A percentile compares a stretch with the other conserved stretches of the same genome.
Conservation (phyloP, 1,140 invertebrate species). For the Gonioctena quinquepunctata region DNA sequence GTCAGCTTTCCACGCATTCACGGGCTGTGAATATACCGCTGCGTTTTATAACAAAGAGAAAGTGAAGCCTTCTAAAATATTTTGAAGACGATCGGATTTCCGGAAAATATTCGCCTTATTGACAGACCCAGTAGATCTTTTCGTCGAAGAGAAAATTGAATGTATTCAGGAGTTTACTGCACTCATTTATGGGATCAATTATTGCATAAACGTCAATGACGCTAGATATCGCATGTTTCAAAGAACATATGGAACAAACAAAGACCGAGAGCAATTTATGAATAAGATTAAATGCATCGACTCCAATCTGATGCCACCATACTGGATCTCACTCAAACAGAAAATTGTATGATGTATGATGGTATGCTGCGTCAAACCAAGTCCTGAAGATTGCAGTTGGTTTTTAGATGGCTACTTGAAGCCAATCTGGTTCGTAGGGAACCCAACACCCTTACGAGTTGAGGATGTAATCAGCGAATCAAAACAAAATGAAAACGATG, state of each 20-base stretch:
- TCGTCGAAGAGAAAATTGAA: slow-evolving; percentile 19
- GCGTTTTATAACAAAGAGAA: slow-evolving; percentile 52
- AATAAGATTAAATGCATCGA: neutral
- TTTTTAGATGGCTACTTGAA: no score
- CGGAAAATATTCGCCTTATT: slow-evolving; percentile 42
- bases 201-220: slow-evolving; percentile 42
- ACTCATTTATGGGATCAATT: slow-evolving; percentile 24
- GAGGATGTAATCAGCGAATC: no score
- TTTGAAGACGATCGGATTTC: no score
- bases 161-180: slow-evolving; percentile 21
- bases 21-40: slow-evolving; percentile 49
- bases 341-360: no score
- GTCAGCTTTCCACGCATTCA: slow-evolving; percentile 48
- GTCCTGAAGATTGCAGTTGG: no score
- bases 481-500: no score
- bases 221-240: slow-evolving; percentile 29
- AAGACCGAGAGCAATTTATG: neutral
- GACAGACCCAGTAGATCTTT: slow-evolving; percentile 17
- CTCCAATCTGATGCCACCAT: no score
- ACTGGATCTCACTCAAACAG: no score
- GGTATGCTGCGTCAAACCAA: no score
- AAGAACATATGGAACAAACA: slow-evolving; percentile 16
- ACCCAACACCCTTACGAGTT: no score
- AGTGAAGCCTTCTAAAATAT: slow-evolving; percentile 47
- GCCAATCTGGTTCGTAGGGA: no score